Evolutionary conservation across 2,888 invertebrate genomes (phyloP).

Genomic region (Mesorhabditis sp.): DNA sequence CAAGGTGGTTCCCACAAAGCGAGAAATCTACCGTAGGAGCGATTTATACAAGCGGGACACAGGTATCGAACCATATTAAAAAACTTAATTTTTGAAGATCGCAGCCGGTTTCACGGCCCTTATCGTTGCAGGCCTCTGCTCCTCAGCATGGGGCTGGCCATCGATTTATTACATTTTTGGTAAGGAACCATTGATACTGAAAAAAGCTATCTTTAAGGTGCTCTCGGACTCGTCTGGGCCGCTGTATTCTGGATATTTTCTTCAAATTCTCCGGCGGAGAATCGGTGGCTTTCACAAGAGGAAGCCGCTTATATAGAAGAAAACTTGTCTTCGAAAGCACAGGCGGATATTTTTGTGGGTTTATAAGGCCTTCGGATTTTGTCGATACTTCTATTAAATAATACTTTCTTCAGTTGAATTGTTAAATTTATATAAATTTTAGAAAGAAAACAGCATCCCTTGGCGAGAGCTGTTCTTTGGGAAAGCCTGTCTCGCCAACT

Average conservation of each 20-base stretch:
- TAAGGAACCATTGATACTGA: too few species aligned
- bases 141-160: slow-evolving; percentile 38
- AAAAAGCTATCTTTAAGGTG: too few species aligned
- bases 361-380: too few species aligned
- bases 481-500: background rate
- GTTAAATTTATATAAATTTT: background rate
- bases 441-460: background rate
- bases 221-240: too few species aligned
- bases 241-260: too few species aligned
- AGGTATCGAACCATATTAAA: slow-evolving; percentile 13
- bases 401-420: too few species aligned
- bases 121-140: slow-evolving; percentile 32
- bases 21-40: slow-evolving; percentile 41
- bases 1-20: slow-evolving; percentile 40
- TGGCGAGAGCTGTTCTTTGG: slow-evolving; percentile 4
- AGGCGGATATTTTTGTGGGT: too few species aligned
- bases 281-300: too few species aligned
- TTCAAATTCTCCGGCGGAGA: too few species aligned
- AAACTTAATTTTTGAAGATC: slow-evolving; percentile 10
- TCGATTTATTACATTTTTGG: slow-evolving; percentile 44
- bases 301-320: too few species aligned
- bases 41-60: slow-evolving; percentile 46
- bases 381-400: too few species aligned
- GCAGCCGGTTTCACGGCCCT: slow-evolving; percentile 27
- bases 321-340: too few species aligned